These are phyloP conservation scores for Tineola bisselliella DNA, from an alignment of 2,888 invertebrate species.

Conservation along the genomic window DNA sequence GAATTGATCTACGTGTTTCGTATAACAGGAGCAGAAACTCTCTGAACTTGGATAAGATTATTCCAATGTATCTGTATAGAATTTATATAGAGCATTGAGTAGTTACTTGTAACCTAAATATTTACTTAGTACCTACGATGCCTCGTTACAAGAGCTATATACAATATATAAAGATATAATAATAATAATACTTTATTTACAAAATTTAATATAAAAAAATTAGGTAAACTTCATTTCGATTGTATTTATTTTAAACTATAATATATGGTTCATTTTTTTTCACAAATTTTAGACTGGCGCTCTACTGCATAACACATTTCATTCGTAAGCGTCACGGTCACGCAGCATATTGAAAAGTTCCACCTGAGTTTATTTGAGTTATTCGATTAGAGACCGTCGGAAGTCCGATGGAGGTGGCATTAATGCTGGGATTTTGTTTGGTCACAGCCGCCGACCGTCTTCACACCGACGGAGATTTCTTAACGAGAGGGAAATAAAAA, in stretches of 20 bases:
- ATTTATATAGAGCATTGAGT: slow-evolving; percentile 6
- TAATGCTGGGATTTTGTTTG: slow-evolving; percentile 30
- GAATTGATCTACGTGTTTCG: slow-evolving; percentile 56
- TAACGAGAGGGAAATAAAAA: slow-evolving; percentile 11
- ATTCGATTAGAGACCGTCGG: slow-evolving; percentile 41
- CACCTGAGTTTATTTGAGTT: slow-evolving; percentile 59
- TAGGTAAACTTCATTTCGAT: too few relatives aligned
- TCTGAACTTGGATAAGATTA: slow-evolving; percentile 24
- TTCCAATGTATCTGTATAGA: slow-evolving; percentile 19
- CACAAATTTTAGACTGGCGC: background rate
- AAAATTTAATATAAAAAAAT: too few relatives aligned
- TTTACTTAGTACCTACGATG: background rate
- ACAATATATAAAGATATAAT: too few relatives aligned
- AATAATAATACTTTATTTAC: too few relatives aligned
- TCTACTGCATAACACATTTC: slow-evolving; percentile 32
- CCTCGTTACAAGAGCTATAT: too few relatives aligned
- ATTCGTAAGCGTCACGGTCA: slow-evolving; percentile 56
- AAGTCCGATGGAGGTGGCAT: slow-evolving; percentile 31
- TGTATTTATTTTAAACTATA: too few relatives aligned
- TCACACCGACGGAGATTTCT: background rate
- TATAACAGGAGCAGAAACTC: slow-evolving; percentile 47
- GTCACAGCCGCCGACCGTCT: slow-evolving; percentile 17
- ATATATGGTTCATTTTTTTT: too few relatives aligned
- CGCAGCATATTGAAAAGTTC: slow-evolving; percentile 57
- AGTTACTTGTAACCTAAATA: background rate